phyloP scores from a whole-genome alignment of 2,113 vertebrate species.

The Scomber scombrus region DNA sequence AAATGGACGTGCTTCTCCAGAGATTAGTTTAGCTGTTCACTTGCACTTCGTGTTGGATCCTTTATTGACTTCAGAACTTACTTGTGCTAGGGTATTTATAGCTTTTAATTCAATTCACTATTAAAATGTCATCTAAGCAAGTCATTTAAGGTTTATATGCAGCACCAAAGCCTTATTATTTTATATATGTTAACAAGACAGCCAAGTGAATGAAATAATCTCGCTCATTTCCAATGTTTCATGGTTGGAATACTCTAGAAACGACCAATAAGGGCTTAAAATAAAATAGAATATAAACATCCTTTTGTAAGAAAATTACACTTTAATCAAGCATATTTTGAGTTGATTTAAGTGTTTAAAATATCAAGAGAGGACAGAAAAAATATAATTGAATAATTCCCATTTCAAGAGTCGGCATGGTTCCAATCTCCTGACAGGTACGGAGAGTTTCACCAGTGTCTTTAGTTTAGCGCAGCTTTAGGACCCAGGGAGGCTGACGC shows the following conservation, averaged over 20 bases:
- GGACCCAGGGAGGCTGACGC: conserved; percentile 89
- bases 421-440: conserved; percentile 12
- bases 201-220: neutral
- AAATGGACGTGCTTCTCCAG: neutral
- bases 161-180: neutral
- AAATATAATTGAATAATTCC: too few relatives aligned
- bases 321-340: neutral
- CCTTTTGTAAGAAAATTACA: neutral
- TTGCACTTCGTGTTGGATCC: neutral
- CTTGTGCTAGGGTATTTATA: neutral
- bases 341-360: too few relatives aligned
- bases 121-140: neutral
- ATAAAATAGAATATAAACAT: neutral
- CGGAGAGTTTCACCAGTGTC: conserved; percentile 7
- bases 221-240: neutral
- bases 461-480: conserved; percentile 83
- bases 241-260: neutral
- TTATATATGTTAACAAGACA: neutral
- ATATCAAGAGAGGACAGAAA: too few relatives aligned
- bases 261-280: neutral
- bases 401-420: neutral
- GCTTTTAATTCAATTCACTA: neutral
- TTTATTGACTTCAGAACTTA: neutral
- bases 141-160: too few relatives aligned
- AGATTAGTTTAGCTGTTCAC: conserved; percentile 7